Base-by-base conservation (phyloP, 2,888 invertebrate genomes). In the Pammene aurita region DNA sequence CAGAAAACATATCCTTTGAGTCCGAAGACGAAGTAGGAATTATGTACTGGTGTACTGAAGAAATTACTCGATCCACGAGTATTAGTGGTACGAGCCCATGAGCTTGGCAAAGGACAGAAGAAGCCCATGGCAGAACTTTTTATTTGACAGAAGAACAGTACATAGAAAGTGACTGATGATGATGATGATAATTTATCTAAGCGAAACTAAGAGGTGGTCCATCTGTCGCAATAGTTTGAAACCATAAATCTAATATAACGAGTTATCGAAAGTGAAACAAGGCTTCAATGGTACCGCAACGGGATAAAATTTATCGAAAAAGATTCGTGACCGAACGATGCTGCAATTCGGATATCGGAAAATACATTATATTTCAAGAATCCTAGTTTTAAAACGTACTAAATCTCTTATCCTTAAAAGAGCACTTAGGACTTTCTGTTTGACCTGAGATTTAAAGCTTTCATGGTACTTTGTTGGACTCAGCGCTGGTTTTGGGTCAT, bases 311-410 rank as follows among this genome's bases (percentile, higher is more conserved):
- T 88, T 89, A 89, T 88, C 82, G 87, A 79, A 84, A 86, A 88
- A 88, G 88, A 89, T 89, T 88, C 89, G 88, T 88, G 84, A 82
- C 78, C 81, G 74, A 76, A 85, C 86, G 84, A 86, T 86, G 84
- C 87, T 83, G 89, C 89, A 90, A 90, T 90, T 90, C 89, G 87
- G 85, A 86, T 90, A 89, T 89, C 87, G 87, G 86, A 83, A 90
- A 89, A 89, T 88, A 90, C 88, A 89, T 90, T 89, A 89, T 89
- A 89, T 88, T 62, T 62, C 41, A 62, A 18, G 50, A 14, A 41
- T 18, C n/a, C n/a, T 13, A 41, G 26, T 16, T 52, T 0, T 4
- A 41, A 13, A 62, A 62, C 5, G 62, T 10, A 13, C 1, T 52
- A 41, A 62, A n/a, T 26, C 5, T 26, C 18, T 50, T 26, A 4